Percentiles rank a stretch among this genome's conserved stretches.
Conservation (phyloP, 92 coral and sea anemone species). For the Anthopleura xanthogrammica region DNA sequence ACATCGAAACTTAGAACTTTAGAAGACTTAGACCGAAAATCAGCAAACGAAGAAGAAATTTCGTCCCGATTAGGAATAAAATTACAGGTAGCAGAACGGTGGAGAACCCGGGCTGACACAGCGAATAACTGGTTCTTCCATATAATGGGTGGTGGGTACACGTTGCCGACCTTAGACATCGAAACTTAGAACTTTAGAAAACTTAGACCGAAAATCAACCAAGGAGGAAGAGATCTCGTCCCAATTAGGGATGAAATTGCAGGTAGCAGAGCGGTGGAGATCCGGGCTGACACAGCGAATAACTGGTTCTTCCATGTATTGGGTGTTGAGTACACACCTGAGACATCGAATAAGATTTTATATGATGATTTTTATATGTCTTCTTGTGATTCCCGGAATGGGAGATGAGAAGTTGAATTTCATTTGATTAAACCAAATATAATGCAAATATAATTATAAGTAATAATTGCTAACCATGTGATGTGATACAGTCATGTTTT, state of each 20-base stretch:
- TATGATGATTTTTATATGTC: no score
- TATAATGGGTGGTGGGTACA: slow-evolving; percentile 41
- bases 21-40: slow-evolving; percentile 48
- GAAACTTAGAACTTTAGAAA: slow-evolving; percentile 55
- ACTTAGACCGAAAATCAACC: slow-evolving; percentile 36
- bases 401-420: no score
- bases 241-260: no score
- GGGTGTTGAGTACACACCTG: slow-evolving; percentile 33
- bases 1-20: slow-evolving; percentile 73
- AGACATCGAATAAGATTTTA: no score
- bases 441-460: no score
- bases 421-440: no score
- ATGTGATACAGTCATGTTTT: no score
- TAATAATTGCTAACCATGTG: no score
- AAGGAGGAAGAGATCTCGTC: neutral
- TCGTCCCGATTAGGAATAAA: neutral
- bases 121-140: slow-evolving; percentile 40
- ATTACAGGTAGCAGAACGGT: slow-evolving; percentile 26
- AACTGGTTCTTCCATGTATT: slow-evolving; percentile 34
- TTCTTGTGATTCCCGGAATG: no score
- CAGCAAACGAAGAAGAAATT: neutral
- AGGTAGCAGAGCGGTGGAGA: neutral
- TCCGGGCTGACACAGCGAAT: slow-evolving; percentile 22
- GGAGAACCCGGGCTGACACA: slow-evolving; percentile 18
- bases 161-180: slow-evolving; percentile 9